phyloP scores from a whole-genome alignment of 1,140 invertebrate species.

The Tetraneura akinire region DNA sequence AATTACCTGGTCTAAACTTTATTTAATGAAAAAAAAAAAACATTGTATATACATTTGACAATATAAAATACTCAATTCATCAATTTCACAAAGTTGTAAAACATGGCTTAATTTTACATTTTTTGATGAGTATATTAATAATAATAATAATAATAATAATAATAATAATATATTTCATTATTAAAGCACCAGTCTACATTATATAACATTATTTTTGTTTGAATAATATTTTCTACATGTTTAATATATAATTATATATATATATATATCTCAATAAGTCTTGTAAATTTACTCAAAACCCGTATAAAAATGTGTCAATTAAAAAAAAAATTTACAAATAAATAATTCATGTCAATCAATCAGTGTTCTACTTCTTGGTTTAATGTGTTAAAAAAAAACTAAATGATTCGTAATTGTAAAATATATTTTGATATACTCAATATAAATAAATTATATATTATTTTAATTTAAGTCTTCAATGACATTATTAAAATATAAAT shows the following conservation, averaged over 20 bases:
- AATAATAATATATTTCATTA: not conserved
- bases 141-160: conserved; percentile 38
- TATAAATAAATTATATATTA: not conserved
- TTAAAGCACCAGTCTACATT: conserved; percentile 45
- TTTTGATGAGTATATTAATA: conserved; percentile 29
- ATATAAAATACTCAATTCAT: conserved; percentile 41
- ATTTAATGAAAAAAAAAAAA: conserved; percentile 36
- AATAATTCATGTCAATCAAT: conserved; percentile 1
- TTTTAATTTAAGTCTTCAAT: conserved; percentile 14
- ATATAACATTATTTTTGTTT: not conserved
- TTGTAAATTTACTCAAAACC: not conserved
- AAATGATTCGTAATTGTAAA: not conserved
- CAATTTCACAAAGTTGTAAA: conserved; percentile 22
- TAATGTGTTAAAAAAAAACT: conserved; percentile 3
- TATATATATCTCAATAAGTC: not conserved
- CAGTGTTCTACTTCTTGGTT: conserved; percentile 8
- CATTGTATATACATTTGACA: conserved; percentile 20
- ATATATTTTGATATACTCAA: conserved; percentile 7
- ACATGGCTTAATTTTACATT: conserved; percentile 25
- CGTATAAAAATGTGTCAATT: conserved; percentile 14
- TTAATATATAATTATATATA: too few relatives aligned
- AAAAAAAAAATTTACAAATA: not conserved
- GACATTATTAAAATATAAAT: not conserved
- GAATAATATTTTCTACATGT: conserved; percentile 21
- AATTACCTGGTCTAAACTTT: conserved; percentile 37